Percentiles rank a stretch among this genome's conserved stretches.
These are phyloP conservation scores for Epinephelus fuscoguttatus DNA, from an alignment of 2,113 vertebrate species.

Conservation along the genomic window DNA sequence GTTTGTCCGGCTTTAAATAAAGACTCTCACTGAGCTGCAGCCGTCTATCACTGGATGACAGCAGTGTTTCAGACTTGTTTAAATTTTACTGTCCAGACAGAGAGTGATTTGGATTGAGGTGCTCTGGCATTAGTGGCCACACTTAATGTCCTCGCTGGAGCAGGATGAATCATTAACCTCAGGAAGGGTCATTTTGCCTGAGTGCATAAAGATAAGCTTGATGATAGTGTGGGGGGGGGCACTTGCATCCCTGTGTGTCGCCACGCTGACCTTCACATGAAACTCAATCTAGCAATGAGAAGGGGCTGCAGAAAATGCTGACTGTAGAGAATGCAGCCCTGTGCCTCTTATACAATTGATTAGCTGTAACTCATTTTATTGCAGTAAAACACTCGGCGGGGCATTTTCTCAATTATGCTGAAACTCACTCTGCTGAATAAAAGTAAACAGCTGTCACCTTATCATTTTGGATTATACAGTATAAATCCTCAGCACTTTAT, in stretches of 20 bases:
- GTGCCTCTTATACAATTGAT: conserved; percentile 72
- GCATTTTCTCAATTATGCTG: conserved; percentile 71
- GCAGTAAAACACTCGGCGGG: conserved; percentile 65
- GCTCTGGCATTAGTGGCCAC: conserved; percentile 13
- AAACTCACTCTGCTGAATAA: conserved; percentile 59
- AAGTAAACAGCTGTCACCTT: conserved; percentile 71
- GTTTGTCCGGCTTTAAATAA: neutral
- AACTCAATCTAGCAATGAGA: conserved; percentile 81
- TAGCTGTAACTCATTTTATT: conserved; percentile 78
- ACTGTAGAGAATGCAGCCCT: conserved; percentile 60
- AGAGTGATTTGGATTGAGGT: conserved; percentile 38
- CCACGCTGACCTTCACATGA: conserved; percentile 78
- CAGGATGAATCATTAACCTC: conserved; percentile 52
- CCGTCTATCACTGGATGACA: conserved; percentile 7
- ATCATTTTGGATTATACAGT: conserved; percentile 62
- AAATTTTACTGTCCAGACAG: conserved; percentile 11
- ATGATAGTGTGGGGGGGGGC: conserved; percentile 3
- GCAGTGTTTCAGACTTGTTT: conserved; percentile 5
- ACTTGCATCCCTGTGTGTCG: conserved; percentile 51
- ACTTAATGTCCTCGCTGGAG: conserved; percentile 32
- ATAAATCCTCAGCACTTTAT: conserved; percentile 57
- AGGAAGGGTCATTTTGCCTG: conserved; percentile 34
- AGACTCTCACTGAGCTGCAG: neutral
- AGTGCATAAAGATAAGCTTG: conserved; percentile 34
- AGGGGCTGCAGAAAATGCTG: conserved; percentile 76